Evolutionary conservation across 1,140 invertebrate genomes (phyloP).

Genomic region (Daktulosphaira vitifoliae): DNA sequence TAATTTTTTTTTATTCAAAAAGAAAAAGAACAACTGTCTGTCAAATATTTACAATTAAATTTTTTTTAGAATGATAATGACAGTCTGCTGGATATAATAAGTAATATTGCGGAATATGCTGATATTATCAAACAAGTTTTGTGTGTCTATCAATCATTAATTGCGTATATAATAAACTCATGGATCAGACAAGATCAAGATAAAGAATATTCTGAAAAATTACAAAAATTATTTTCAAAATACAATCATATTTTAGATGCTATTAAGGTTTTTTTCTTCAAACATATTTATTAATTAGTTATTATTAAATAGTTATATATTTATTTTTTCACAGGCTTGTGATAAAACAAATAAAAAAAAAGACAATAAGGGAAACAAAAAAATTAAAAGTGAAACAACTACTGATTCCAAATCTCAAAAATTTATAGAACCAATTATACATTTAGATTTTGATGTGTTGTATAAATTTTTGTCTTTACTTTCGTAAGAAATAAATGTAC

Average conservation of each 20-base stretch:
- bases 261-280: background rate
- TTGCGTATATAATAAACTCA: constrained; percentile 7
- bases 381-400: constrained; percentile 6
- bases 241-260: constrained; percentile 19
- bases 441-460: constrained; percentile 11
- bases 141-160: constrained; percentile 18
- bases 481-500: constrained; percentile 1
- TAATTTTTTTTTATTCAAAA: too few species aligned
- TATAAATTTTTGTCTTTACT: constrained; percentile 28
- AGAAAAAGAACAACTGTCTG: background rate
- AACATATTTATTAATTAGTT: background rate
- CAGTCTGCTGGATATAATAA: background rate
- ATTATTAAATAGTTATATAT: background rate
- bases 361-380: constrained; percentile 14
- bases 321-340: background rate
- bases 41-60: background rate
- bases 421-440: constrained; percentile 6
- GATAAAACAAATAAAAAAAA: constrained; percentile 20
- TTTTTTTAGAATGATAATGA: constrained; percentile 4
- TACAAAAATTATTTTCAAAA: constrained; percentile 28
- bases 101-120: background rate
- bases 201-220: background rate
- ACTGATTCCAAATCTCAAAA: background rate
- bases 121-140: constrained; percentile 8
- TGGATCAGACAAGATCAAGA: background rate